Base-by-base conservation (phyloP, 2,113 vertebrate genomes). In the Oreochromis niloticus region DNA sequence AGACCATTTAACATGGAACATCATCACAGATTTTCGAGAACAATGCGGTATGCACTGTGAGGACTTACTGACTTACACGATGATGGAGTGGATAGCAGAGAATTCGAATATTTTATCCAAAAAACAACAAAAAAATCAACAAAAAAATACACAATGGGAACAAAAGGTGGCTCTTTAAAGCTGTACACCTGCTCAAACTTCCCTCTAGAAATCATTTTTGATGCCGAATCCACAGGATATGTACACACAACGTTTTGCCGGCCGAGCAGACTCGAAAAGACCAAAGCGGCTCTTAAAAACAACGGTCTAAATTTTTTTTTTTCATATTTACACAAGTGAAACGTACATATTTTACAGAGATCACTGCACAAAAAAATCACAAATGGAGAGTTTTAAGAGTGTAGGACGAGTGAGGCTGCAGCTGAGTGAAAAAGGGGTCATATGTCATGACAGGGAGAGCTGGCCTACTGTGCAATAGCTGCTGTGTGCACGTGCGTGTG, bases 321-420 rank as follows among this genome's bases (percentile, higher is more conserved):
- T 94, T 91, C 81, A 83, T 92, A 94, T 89, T 95, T 97, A 96
- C 95, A 96, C 90, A 91, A 92, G 83, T 93, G 82, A 93, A 96
- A 93, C 90, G 11, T 95, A 95, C 95, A 92, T 90, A 92, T 89
- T 90, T 92, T 95, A 95, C 95, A 95, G 93, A 95, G 93, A 95
- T 93, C 92, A 96, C 93, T 83, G 92, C 94, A 96, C 94, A 93
- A 92, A 94, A 94, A 85, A 91, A 85, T 94, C 94, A 95, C 94
- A 91, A 94, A 94, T 90, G 82, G 90, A 93, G 85, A 93, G 93
- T 92, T 91, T 91, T 81, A 80, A 80, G 85, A 88, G 88, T 71
- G 87, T 86, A 83, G 85, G 86, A 84, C 7, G 50, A 83, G 85
- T 22, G 30, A 84, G 87, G 75, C 85, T 73, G 88, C 86, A 88